Base-by-base conservation (phyloP, 1,140 invertebrate species). In the Andrena cerasifolii region DNA sequence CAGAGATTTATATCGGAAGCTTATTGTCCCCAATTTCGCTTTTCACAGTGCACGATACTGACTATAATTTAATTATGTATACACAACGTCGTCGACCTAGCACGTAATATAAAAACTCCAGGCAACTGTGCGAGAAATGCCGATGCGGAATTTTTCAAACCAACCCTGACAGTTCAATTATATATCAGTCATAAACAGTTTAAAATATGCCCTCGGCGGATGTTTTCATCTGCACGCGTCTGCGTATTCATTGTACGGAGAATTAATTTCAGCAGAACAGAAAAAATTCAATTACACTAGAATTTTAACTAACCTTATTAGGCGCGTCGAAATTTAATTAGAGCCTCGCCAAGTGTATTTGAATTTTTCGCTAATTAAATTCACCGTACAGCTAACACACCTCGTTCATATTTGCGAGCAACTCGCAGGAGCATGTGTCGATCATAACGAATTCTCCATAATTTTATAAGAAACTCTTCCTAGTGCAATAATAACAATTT, bases 1-100 rank as follows among this genome's bases (percentile, higher is more conserved):
- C 54, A 12, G 24, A 71, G 66, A 77, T 77, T 71, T 77, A 59
- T 77, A 77, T 77, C 45, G 8, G 40, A 14, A 58, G 40, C 51
- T 36, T 45, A 56, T 67, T 58, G 51, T 75, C 18, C 73, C 16
- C n/a, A 45, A 68, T 67, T 56, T 75, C 12, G 21, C 40, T 33
- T 36, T 40, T 51, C 56, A 7, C 65, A 0, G 36, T 45, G 26
- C 6, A 45, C 47, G 40, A 43, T 56, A 45, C 43, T 16, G 33
- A 3, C 12, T 0, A 24, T 75, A 58, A 75, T 75, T 75, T 67
- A 67, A 75, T 75, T 56, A 67, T n/a, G 6, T 49, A n/a, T n/a
- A n/a, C n/a, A n/a, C n/a, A n/a, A n/a, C n/a, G n/a, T n/a, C n/a
- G n/a, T n/a, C n/a, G n/a, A n/a, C n/a, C n/a, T n/a, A n/a, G n/a